Base-by-base conservation (phyloP, 2,888 invertebrate genomes). In the Eupithecia dodoneata region DNA sequence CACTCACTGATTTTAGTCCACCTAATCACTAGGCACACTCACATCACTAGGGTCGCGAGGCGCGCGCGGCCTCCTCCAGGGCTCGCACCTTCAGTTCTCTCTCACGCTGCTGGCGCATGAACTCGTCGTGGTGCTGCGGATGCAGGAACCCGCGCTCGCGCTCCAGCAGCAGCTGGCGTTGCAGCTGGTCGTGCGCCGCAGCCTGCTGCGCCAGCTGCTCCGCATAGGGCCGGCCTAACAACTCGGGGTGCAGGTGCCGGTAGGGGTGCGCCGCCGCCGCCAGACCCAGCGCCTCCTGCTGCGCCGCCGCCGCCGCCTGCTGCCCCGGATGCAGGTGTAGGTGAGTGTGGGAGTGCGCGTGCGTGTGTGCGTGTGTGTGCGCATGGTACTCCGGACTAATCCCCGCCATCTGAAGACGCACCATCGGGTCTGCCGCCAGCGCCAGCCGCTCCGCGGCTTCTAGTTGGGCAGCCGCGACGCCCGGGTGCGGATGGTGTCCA, bases 331-430 rank as follows among this genome's bases (percentile, higher is more conserved):
- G 97, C 84, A 97, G 96, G 95, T 98, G 97, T 85, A 98, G 96
- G 95, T 98, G 98, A 85, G 97, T 97, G 95, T 98, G 98, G 87
- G 98, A 97, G 95, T 98, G 98, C 89, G 98, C 97, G 93, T 98
- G 98, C 84, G 98, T 98, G 95, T 98, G 98, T 86, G 98, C 98
- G 93, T 98, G 98, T 85, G 98, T 98, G 95, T 98, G 98, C 88
- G 98, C 98, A 94, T 98, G 98, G 95, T 98, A 98, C 95, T 98
- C 98, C 72, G 97, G 97, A 86, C 96, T 97, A 87, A 97, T 97
- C 90, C 98, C 98, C 85, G 98, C 98, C 98, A 99, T 98, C 96
- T 98, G 98, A 90, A 99, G 95, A 85, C 98, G 97, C 93, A 97
- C 97, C 97, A 99, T 98, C 81, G 98, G 98, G 94, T 99, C 98